Percentiles rank a stretch among this genome's conserved stretches.
phyloP scores from a whole-genome alignment of 2,113 vertebrate genomes.

The Dicentrarchus labrax region DNA sequence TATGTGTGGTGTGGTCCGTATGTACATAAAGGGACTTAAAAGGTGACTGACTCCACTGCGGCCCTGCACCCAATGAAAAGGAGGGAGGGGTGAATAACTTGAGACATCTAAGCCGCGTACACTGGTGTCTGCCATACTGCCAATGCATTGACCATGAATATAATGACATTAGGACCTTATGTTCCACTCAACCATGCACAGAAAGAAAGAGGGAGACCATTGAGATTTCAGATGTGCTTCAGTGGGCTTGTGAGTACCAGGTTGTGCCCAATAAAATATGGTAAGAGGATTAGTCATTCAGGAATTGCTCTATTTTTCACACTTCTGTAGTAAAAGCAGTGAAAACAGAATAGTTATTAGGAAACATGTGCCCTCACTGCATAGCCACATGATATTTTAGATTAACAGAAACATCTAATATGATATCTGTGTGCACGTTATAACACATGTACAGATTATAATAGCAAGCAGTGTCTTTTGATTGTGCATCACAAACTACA shows the following conservation, averaged over 20 bases:
- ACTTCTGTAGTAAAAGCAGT: slow-evolving; percentile 33
- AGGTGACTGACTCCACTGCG: slow-evolving; percentile 12
- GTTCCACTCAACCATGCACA: slow-evolving; percentile 54
- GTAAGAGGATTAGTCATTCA: slow-evolving; percentile 67
- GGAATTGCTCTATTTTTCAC: slow-evolving; percentile 57
- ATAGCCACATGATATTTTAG: not conserved
- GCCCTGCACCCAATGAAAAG: not conserved
- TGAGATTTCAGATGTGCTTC: slow-evolving; percentile 44
- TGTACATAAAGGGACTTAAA: slow-evolving; percentile 29
- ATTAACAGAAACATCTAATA: not conserved
- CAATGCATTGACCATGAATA: slow-evolving; percentile 52
- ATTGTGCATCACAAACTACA: not conserved
- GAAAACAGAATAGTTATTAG: not conserved
- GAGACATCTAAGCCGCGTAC: slow-evolving; percentile 48
- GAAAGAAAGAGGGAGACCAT: slow-evolving; percentile 33
- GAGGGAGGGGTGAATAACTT: slow-evolving; percentile 25
- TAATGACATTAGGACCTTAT: slow-evolving; percentile 63
- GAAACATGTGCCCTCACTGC: not conserved
- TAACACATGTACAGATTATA: not conserved
- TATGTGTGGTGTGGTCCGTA: not conserved
- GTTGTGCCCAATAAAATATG: slow-evolving; percentile 64
- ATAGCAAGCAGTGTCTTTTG: not conserved
- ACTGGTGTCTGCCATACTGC: slow-evolving; percentile 45
- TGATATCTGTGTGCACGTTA: not conserved
- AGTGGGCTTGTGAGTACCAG: slow-evolving; percentile 65